Evolutionary conservation across 2,113 vertebrate species (phyloP).

Genomic region (Pandion haliaetus): DNA sequence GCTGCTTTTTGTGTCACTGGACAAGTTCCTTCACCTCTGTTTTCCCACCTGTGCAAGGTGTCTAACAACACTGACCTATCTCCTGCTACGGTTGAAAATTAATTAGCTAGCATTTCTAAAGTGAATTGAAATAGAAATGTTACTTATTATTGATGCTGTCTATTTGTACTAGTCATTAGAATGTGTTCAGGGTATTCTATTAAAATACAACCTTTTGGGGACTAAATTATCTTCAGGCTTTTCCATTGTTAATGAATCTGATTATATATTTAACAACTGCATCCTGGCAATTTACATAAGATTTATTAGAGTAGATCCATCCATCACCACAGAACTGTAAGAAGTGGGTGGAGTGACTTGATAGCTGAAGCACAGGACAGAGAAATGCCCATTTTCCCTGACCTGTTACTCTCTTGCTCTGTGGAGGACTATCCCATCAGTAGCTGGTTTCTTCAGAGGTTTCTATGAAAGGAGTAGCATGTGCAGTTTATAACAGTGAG

Average conservation of each 20-base stretch:
- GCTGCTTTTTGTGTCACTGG: neutral
- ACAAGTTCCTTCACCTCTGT: neutral
- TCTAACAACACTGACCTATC: neutral
- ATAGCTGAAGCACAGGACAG: neutral
- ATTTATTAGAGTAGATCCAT: neutral
- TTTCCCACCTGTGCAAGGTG: neutral
- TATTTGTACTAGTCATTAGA: neutral
- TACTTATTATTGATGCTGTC: neutral
- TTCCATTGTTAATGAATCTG: neutral
- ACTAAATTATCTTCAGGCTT: neutral
- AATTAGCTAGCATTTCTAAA: neutral
- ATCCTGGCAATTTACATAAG: neutral
- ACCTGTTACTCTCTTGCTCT: neutral
- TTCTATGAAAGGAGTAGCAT: neutral
- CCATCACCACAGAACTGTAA: neutral
- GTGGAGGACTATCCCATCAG: neutral
- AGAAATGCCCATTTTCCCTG: neutral
- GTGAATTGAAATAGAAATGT: neutral
- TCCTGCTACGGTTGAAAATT: neutral
- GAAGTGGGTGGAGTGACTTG: neutral
- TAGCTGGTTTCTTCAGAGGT: neutral
- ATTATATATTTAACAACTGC: neutral
- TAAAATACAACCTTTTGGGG: neutral
- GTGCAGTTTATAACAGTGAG: neutral
- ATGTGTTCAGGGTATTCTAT: neutral